phyloP scores from a whole-genome alignment of 1,140 invertebrate genomes.

The Apis mellifera region DNA sequence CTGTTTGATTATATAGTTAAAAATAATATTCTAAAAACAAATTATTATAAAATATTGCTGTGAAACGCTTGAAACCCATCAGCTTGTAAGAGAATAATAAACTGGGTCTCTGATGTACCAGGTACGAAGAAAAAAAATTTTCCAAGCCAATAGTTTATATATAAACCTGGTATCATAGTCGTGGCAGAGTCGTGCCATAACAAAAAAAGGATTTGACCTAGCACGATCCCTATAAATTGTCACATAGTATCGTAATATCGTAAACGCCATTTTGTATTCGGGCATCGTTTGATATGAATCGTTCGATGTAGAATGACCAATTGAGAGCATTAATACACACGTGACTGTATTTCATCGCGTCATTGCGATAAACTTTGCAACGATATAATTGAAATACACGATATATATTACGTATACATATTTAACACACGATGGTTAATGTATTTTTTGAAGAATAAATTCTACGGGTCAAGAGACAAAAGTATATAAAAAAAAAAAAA shows the following conservation, averaged over 20 bases:
- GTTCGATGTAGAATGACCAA: constrained; percentile 4
- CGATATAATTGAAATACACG: not conserved
- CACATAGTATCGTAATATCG: not conserved
- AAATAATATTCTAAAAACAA: not conserved
- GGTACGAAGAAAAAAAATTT: not conserved
- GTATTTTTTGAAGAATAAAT: not conserved
- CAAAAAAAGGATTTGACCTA: not conserved
- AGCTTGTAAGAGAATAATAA: not conserved
- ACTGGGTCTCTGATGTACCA: not conserved
- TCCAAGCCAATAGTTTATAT: constrained; percentile 9
- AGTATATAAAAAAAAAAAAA: too few relatives aligned
- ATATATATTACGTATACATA: not conserved
- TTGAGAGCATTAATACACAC: not conserved
- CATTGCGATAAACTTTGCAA: not conserved
- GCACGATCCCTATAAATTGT: not conserved
- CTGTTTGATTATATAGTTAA: too few relatives aligned
- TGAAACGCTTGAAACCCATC: not conserved
- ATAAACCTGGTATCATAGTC: not conserved
- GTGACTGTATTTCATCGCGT: not conserved
- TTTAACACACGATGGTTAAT: too few relatives aligned
- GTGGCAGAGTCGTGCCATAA: not conserved
- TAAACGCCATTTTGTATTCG: not conserved
- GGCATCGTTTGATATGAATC: not conserved
- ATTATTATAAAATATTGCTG: not conserved
- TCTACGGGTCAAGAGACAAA: too few relatives aligned